These are phyloP conservation scores for Trachurus trachurus DNA, from an alignment of 2,797 vertebrate species.

Conservation along the genomic window DNA sequence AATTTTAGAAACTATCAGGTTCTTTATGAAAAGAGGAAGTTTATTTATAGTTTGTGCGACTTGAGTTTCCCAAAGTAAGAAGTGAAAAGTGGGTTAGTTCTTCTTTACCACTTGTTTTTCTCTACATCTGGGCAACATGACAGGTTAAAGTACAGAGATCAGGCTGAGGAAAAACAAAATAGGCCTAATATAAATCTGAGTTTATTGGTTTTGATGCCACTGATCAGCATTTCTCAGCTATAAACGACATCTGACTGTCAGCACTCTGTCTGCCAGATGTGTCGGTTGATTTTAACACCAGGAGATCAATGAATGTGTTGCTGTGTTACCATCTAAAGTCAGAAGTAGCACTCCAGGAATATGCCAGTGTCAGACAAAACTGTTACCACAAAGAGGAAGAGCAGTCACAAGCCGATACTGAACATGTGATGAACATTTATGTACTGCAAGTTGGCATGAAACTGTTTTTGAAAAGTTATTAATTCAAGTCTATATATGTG, in stretches of 20 bases:
- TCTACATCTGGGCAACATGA: background rate
- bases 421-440: background rate
- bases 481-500: no score
- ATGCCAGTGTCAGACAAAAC: background rate
- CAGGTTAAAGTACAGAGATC: background rate
- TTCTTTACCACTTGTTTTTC: background rate
- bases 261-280: background rate
- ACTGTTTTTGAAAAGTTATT: no score
- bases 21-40: background rate
- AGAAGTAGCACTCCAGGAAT: background rate
- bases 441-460: no score
- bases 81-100: background rate
- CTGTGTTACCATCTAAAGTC: background rate
- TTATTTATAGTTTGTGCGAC: background rate
- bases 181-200: background rate
- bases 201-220: background rate
- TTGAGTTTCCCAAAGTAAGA: background rate
- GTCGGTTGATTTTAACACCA: background rate
- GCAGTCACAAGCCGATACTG: constrained; percentile 1
- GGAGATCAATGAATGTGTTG: background rate
- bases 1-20: background rate
- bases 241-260: background rate
- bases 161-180: background rate
- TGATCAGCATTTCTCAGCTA: background rate
- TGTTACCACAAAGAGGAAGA: constrained; percentile 6